A percentile compares a stretch with the other conserved stretches of the same genome.
Evolutionary conservation across 2,888 invertebrate genomes (phyloP).

Genomic region (Rhagonycha lutea): DNA sequence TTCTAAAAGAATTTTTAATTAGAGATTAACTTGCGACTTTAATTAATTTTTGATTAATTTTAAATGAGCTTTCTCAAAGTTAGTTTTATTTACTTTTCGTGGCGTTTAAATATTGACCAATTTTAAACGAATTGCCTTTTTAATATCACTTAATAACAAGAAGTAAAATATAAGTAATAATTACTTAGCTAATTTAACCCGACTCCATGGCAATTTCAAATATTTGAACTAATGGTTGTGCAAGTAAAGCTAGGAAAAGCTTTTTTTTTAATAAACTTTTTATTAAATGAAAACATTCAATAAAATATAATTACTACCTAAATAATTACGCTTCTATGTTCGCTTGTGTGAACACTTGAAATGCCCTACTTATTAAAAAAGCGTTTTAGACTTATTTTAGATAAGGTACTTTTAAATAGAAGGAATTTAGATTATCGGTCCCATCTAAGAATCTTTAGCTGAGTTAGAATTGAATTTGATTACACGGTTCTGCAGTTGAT

Average conservation of each 20-base stretch:
- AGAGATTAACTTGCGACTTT: conserved; percentile 26
- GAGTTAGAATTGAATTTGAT: conserved; percentile 43
- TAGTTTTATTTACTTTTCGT: conserved; percentile 7
- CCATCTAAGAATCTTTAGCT: conserved; percentile 38
- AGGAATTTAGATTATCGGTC: conserved; percentile 40
- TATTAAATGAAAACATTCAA: background rate
- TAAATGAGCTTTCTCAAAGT: conserved; percentile 3
- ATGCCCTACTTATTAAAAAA: background rate
- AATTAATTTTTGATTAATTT: conserved; percentile 20
- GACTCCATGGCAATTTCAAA: background rate
- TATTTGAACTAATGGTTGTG: background rate
- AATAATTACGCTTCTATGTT: background rate
- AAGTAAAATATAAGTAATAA: background rate
- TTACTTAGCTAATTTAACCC: background rate
- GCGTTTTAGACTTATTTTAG: background rate
- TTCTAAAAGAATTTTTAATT: conserved; percentile 30
- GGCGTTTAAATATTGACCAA: conserved; percentile 8
- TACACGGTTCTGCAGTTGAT: conserved; percentile 42
- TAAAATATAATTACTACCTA: background rate
- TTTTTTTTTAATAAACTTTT: background rate
- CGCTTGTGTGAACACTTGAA: background rate
- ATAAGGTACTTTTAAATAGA: conserved; percentile 24
- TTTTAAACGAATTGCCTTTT: background rate
- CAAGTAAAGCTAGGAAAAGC: background rate
- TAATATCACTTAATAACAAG: background rate